Percentiles rank a stretch among this genome's conserved stretches.
These are phyloP conservation scores for Umimayanthus chanpuru DNA, from an alignment of 92 coral and sea anemone species.

Conservation along the genomic window DNA sequence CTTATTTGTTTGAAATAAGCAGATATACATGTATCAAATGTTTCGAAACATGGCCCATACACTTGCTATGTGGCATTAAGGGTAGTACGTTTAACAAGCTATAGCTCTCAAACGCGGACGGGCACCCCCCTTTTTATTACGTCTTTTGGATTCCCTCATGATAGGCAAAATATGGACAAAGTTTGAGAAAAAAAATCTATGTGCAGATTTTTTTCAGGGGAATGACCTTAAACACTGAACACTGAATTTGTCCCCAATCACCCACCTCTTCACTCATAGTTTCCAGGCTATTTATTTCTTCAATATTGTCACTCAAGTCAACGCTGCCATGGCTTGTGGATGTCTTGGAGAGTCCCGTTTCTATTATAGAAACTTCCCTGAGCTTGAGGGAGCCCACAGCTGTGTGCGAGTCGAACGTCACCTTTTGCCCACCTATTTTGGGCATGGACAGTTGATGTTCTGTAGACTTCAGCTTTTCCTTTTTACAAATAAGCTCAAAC, in stretches of 20 bases:
- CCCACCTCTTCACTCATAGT: slow-evolving; percentile 32
- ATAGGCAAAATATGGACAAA: no score
- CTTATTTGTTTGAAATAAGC: no score
- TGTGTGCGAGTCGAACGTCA: slow-evolving; percentile 72
- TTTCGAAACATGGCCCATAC: no score
- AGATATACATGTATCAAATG: no score
- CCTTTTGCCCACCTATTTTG: slow-evolving; percentile 60
- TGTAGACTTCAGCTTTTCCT: slow-evolving; percentile 57
- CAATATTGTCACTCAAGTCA: neutral
- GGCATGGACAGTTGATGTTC: slow-evolving; percentile 75
- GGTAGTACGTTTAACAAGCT: no score
- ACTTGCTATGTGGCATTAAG: no score
- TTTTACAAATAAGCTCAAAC: slow-evolving; percentile 74
- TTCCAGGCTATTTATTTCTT: slow-evolving; percentile 22
- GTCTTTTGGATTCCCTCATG: no score
- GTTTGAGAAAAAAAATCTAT: no score
- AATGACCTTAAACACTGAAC: no score
- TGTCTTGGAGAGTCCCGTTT: slow-evolving; percentile 40
- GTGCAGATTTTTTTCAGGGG: no score
- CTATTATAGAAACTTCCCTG: slow-evolving; percentile 67
- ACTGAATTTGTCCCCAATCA: neutral
- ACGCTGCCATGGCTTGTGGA: slow-evolving; percentile 26
- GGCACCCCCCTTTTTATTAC: no score
- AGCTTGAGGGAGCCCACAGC: slow-evolving; percentile 79
- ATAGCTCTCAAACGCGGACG: no score